These are phyloP conservation scores for Chamaea fasciata DNA, from an alignment of 2,113 vertebrate species.

Conservation along the genomic window DNA sequence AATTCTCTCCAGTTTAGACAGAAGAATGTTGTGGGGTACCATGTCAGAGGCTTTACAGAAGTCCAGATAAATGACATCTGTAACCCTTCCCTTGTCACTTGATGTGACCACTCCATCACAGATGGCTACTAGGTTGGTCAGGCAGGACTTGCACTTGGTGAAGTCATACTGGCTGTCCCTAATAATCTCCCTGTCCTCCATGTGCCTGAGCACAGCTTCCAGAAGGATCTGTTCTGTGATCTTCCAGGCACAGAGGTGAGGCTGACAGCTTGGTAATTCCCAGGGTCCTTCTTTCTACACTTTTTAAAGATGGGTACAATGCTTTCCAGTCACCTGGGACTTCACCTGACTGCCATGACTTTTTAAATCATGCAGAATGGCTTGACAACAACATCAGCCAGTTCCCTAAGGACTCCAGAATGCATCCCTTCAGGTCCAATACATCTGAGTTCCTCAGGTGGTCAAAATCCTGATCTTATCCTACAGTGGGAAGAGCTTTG, in stretches of 20 bases:
- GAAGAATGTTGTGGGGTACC: background rate
- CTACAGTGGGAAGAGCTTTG: background rate
- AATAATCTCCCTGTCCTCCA: background rate
- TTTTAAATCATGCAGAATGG: background rate
- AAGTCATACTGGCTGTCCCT: background rate
- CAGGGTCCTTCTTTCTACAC: background rate
- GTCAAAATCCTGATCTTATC: background rate
- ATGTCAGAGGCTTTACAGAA: background rate
- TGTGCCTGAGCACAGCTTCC: background rate
- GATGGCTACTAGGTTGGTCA: accelerated
- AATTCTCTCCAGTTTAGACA: background rate
- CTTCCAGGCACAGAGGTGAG: background rate
- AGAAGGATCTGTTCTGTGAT: background rate
- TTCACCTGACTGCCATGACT: background rate
- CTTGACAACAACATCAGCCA: background rate
- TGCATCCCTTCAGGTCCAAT: background rate
- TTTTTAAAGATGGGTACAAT: background rate
- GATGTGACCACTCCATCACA: background rate
- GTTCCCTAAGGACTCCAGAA: background rate
- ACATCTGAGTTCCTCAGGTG: background rate
- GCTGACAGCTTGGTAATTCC: background rate
- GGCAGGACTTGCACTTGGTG: background rate
- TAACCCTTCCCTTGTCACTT: background rate
- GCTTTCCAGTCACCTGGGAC: background rate
- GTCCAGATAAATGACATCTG: background rate